Evolutionary conservation across 2,888 invertebrate species (phyloP).

Genomic region (Dynastes grantii): DNA sequence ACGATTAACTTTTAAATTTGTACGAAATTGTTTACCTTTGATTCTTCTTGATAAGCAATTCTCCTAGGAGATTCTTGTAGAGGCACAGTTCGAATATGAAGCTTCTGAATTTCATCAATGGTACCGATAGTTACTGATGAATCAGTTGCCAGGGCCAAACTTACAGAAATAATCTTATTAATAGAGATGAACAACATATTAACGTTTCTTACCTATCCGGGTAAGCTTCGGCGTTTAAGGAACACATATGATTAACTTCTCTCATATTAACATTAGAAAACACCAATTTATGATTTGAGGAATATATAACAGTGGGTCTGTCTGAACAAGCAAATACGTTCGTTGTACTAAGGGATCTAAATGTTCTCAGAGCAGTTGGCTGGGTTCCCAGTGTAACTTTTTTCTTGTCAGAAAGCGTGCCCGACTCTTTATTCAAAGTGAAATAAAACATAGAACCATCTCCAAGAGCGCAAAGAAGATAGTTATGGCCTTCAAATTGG

Average conservation of each 20-base stretch:
- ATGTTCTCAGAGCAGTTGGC: constrained; percentile 93
- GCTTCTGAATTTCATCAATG: constrained; percentile 98
- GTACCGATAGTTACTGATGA: constrained; percentile 95
- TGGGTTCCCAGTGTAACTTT: constrained; percentile 98
- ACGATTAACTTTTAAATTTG: background rate
- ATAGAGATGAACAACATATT: constrained; percentile 26
- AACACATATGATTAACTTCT: constrained; percentile 98
- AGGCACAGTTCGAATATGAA: constrained; percentile 96
- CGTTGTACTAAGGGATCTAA: constrained; percentile 90
- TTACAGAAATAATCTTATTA: constrained; percentile 63
- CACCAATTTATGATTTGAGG: constrained; percentile 98
- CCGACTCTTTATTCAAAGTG: constrained; percentile 83
- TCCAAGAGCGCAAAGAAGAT: constrained; percentile 93
- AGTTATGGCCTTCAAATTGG: constrained; percentile 92
- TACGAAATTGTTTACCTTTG: constrained; percentile 75
- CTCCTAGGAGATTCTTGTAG: constrained; percentile 94
- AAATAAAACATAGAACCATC: constrained; percentile 99
- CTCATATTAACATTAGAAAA: constrained; percentile 98
- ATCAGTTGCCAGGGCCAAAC: constrained; percentile 91
- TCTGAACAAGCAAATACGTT: constrained; percentile 99
- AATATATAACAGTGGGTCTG: constrained; percentile 98
- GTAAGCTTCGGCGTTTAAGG: constrained; percentile 95
- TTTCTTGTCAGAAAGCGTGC: constrained; percentile 89
- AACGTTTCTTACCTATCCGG: constrained; percentile 82
- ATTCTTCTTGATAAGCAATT: constrained; percentile 95